These are phyloP conservation scores for Chymomyza procnemis DNA, from an alignment of 2,888 invertebrate species.

Conservation along the genomic window DNA sequence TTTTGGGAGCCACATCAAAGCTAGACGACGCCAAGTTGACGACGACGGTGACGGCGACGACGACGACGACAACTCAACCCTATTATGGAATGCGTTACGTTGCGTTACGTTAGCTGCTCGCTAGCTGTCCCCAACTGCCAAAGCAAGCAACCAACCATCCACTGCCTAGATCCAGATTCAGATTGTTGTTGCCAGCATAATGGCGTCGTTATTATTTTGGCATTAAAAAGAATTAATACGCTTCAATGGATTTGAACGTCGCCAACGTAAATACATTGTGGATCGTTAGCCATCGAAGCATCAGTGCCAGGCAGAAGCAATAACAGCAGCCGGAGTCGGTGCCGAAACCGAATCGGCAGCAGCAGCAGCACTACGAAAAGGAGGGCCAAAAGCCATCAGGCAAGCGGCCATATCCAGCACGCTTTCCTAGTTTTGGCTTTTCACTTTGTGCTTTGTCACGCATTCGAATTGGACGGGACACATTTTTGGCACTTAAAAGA, in stretches of 20 bases:
- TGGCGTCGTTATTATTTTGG: slow-evolving; percentile 73
- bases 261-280: slow-evolving; percentile 57
- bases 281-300: slow-evolving; percentile 63
- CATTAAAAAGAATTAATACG: slow-evolving; percentile 73
- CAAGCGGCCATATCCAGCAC: slow-evolving; percentile 21
- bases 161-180: too few species aligned
- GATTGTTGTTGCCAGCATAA: slow-evolving; percentile 56
- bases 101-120: neutral
- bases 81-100: neutral
- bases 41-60: slow-evolving; percentile 62
- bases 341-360: too few species aligned
- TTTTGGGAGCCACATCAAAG: slow-evolving; percentile 60
- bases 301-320: neutral
- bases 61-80: slow-evolving; percentile 10
- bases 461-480: slow-evolving; percentile 48
- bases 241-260: slow-evolving; percentile 59
- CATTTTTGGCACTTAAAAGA: slow-evolving; percentile 44
- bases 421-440: slow-evolving; percentile 47
- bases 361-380: too few species aligned
- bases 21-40: slow-evolving; percentile 51
- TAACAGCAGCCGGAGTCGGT: too few species aligned
- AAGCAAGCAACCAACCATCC: too few species aligned
- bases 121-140: too few species aligned
- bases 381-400: neutral
- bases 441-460: slow-evolving; percentile 63